Base-by-base conservation (phyloP, 2,113 vertebrate genomes). In the Saguinus midas region DNA sequence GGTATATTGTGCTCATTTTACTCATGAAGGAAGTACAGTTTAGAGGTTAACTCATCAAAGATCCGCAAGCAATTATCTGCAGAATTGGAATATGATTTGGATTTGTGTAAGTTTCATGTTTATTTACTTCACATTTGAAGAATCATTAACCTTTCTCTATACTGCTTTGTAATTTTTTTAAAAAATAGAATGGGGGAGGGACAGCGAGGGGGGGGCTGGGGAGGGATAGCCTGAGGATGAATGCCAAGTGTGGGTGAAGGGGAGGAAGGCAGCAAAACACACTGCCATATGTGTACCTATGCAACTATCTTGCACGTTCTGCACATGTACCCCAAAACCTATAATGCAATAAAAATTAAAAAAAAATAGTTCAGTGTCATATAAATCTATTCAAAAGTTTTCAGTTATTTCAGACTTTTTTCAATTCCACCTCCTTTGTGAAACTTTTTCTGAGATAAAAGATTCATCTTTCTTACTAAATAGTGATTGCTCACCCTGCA, bases 91-190 rank as follows among this genome's bases (percentile, higher is more conserved):
- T 29, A 70, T 12, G 95, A 64, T 3, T 64, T 40, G 57, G 23
- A 6, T 91, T 70, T 91, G 32, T 58, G 8, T 61, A 25, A 70
- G 1, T 89, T 95, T 70, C 43, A n/a, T 64, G 8, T 73, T 43
- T 5, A 23, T 86, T 45, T 84, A 52, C 32, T 66, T 95, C 25
- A 52, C 20, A 16, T 79, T 78, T 80, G 55, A 87, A 61, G 40
- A 48, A 73, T 80, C 11, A 27, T 79, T 87, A 25, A 5, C 14
- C 27, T 87, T 94, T 8, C 7, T 80, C n/a, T 85, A 17, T 48
- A 8, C 45, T 70, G 50, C 57, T 94, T 90, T 89, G 55, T 93
- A 35, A 84, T 91, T 93, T 16, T 80, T 95, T 90, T 43, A 75
- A 78, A 52, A 75, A 64, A 23, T 90, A 43, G 2, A n/a, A n/a